Conservation (phyloP, 2,888 invertebrate genomes). For the Empis livida region DNA sequence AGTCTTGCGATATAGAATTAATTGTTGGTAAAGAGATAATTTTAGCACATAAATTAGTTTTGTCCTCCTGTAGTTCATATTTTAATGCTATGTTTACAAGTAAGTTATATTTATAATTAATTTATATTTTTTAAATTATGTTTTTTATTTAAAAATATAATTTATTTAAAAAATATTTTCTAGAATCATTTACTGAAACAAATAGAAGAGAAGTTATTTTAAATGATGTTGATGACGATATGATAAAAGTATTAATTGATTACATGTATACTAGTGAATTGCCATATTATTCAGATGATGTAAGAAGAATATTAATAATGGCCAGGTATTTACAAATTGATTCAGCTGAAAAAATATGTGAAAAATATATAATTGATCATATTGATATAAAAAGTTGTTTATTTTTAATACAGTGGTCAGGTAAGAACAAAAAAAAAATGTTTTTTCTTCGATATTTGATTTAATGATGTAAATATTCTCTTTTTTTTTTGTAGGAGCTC, state of each 20-base stretch:
- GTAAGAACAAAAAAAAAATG: conserved; percentile 7
- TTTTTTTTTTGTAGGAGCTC: conserved; percentile 10
- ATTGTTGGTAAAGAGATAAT: conserved; percentile 14
- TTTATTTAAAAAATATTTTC: background rate
- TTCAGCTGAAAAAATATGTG: conserved; percentile 18
- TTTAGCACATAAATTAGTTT: conserved; percentile 18
- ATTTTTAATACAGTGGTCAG: conserved; percentile 19
- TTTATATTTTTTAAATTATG: background rate
- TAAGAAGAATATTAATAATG: conserved; percentile 17
- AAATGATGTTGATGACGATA: conserved; percentile 17
- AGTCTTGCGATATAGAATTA: conserved; percentile 16
- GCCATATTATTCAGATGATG: conserved; percentile 15
- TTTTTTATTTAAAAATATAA: background rate
- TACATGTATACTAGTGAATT: conserved; percentile 20
- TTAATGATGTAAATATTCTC: no score
- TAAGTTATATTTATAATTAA: conserved; percentile 1
- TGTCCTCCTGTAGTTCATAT: conserved; percentile 21
- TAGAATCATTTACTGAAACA: conserved; percentile 20
- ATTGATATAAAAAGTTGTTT: conserved; percentile 19
- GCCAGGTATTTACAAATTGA: conserved; percentile 19
- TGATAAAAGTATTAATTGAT: conserved; percentile 17
- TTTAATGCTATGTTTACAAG: conserved; percentile 22
- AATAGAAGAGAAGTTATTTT: conserved; percentile 17
- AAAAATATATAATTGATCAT: conserved; percentile 15
- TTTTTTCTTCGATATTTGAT: background rate